phyloP scores from a whole-genome alignment of 1,140 invertebrate genomes.

The Rhagoletis pomonella region DNA sequence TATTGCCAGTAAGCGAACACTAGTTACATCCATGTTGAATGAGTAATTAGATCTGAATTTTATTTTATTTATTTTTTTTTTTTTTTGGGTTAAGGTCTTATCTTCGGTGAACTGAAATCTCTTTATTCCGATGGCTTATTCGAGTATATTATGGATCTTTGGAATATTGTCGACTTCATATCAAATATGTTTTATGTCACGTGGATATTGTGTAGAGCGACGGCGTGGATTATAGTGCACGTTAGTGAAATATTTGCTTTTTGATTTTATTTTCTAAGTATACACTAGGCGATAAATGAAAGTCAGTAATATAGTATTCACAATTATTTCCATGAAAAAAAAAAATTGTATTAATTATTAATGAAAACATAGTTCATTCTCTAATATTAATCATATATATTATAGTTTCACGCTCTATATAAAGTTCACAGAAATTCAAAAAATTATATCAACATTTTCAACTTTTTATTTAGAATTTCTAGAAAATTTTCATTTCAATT shows the following conservation, averaged over 20 bases:
- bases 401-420: no score
- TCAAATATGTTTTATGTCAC: slow-evolving; percentile 95
- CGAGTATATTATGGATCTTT: slow-evolving; percentile 93
- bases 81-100: slow-evolving; percentile 81
- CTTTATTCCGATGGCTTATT: slow-evolving; percentile 91
- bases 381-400: no score
- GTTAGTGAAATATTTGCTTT: slow-evolving; percentile 75
- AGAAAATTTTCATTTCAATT: no score
- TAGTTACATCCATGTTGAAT: background rate
- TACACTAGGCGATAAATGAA: background rate
- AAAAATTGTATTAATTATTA: no score
- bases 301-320: no score
- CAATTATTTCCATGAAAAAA: no score
- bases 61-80: background rate
- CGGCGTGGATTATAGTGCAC: slow-evolving; percentile 85
- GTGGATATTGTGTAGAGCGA: slow-evolving; percentile 88
- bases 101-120: slow-evolving; percentile 91
- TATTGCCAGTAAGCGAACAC: slow-evolving; percentile 81
- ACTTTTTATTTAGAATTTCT: no score
- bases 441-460: no score
- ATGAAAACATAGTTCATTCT: no score
- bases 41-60: background rate
- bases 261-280: background rate
- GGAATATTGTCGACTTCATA: slow-evolving; percentile 98
- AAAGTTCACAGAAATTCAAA: no score